These are phyloP conservation scores for Tapirus indicus DNA, from an alignment of 2,797 vertebrate genomes.

Conservation along the genomic window DNA sequence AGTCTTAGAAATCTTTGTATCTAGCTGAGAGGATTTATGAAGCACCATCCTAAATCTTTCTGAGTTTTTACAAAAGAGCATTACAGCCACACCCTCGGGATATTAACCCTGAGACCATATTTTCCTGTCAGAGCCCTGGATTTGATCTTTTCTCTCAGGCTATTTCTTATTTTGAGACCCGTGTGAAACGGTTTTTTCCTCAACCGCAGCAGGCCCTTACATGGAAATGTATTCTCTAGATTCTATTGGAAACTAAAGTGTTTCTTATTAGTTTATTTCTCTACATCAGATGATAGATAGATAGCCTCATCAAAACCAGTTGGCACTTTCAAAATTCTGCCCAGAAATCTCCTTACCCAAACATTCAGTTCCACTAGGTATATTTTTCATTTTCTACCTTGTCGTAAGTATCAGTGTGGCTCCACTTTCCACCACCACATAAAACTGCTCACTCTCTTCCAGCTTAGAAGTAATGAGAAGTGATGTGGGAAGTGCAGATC, in stretches of 20 bases:
- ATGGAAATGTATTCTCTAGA: not conserved
- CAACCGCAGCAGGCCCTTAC: not conserved
- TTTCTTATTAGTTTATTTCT: not conserved
- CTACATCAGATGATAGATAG: not conserved
- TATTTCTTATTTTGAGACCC: constrained; percentile 32
- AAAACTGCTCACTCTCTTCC: not conserved
- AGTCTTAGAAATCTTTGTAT: constrained; percentile 30
- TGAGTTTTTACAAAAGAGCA: not conserved
- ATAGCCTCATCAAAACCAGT: not conserved
- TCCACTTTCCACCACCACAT: not conserved
- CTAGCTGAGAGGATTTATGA: constrained; percentile 49
- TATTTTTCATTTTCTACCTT: not conserved
- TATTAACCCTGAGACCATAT: constrained; percentile 2
- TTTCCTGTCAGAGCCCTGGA: not conserved
- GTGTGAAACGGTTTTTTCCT: not conserved
- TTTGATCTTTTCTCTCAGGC: not conserved
- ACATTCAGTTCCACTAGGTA: not conserved
- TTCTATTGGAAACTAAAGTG: not conserved
- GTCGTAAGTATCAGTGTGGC: not conserved
- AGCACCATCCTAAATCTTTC: not conserved
- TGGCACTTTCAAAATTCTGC: not conserved
- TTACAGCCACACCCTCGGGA: not conserved
- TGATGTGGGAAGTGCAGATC: not conserved
- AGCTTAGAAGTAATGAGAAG: not conserved
- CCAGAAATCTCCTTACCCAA: not conserved